A percentile compares a stretch with the other conserved stretches of the same genome.
Conservation (phyloP, 2,888 invertebrate genomes). For the Pemphredon lugubris region DNA sequence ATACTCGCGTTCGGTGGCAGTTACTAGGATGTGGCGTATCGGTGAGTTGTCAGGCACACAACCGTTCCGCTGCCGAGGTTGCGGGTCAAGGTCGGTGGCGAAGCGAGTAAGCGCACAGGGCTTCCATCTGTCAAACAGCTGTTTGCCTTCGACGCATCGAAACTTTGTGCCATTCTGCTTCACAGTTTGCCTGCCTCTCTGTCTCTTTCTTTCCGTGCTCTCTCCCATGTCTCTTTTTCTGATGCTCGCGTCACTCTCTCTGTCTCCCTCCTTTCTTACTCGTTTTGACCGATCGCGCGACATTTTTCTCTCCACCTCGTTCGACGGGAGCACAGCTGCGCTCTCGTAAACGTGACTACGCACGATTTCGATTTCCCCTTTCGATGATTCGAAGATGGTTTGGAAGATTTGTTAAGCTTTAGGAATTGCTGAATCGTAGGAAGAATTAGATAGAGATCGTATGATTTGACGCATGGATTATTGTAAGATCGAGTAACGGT, state of each 20-base stretch:
- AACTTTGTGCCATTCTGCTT: constrained; percentile 37
- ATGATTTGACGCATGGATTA: too few species aligned
- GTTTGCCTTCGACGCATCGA: constrained; percentile 71
- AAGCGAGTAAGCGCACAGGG: constrained; percentile 64
- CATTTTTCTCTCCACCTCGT: not conserved
- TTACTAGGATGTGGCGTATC: constrained; percentile 75
- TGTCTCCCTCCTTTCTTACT: too few species aligned
- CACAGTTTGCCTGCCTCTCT: not conserved
- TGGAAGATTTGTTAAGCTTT: too few species aligned
- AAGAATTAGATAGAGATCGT: too few species aligned
- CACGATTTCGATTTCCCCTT: constrained; percentile 19
- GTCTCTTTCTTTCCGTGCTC: not conserved
- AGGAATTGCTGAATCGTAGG: too few species aligned
- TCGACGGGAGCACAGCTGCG: not conserved
- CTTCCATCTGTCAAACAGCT: constrained; percentile 80
- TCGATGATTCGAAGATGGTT: too few species aligned
- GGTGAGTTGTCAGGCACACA: constrained; percentile 74
- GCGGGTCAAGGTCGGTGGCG: constrained; percentile 79
- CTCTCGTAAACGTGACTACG: constrained; percentile 26
- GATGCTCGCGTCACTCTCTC: too few species aligned
- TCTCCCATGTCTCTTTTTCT: not conserved
- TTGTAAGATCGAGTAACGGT: too few species aligned
- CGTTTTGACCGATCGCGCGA: too few species aligned
- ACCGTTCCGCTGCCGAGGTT: constrained; percentile 71
- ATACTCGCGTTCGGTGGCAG: constrained; percentile 54